Conservation (phyloP, 2,888 invertebrate genomes). For the Herminia tarsipennalis region DNA sequence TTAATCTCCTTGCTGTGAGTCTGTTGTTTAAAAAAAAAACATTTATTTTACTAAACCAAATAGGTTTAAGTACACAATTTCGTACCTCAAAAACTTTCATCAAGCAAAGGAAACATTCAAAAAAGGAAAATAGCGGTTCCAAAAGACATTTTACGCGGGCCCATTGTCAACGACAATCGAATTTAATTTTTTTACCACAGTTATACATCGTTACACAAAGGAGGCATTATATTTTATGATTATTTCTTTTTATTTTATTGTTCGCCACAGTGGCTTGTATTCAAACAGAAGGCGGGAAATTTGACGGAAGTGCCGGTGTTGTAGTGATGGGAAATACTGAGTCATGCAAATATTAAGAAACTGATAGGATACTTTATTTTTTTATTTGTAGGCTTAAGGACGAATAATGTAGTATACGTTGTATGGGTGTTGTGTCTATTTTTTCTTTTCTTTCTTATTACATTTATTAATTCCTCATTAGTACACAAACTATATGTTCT, state of each 20-base stretch:
- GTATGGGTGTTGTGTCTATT: no score
- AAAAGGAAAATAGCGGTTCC: conserved; percentile 19
- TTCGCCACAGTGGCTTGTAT: conserved; percentile 49
- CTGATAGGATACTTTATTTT: no score
- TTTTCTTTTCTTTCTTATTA: no score
- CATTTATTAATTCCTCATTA: no score
- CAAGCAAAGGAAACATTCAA: conserved; percentile 11
- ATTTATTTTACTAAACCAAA: no score
- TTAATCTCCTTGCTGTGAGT: no score
- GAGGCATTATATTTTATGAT: conserved; percentile 67
- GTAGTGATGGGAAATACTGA: conserved; percentile 25
- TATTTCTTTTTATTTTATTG: conserved; percentile 68
- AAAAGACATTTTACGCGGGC: conserved; percentile 50
- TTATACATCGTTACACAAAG: conserved; percentile 46
- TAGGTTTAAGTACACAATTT: not conserved
- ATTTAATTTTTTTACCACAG: conserved; percentile 59
- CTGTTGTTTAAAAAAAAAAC: not conserved
- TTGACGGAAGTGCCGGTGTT: conserved; percentile 28
- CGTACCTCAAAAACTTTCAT: conserved; percentile 1
- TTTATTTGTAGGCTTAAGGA: no score
- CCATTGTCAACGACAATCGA: conserved; percentile 61
- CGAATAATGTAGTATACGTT: no score
- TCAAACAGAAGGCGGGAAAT: conserved; percentile 35
- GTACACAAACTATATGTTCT: no score
- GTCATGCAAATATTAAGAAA: not conserved